These are phyloP conservation scores for Tenrec ecaudatus DNA, from an alignment of 2,113 vertebrate genomes.

Conservation along the genomic window DNA sequence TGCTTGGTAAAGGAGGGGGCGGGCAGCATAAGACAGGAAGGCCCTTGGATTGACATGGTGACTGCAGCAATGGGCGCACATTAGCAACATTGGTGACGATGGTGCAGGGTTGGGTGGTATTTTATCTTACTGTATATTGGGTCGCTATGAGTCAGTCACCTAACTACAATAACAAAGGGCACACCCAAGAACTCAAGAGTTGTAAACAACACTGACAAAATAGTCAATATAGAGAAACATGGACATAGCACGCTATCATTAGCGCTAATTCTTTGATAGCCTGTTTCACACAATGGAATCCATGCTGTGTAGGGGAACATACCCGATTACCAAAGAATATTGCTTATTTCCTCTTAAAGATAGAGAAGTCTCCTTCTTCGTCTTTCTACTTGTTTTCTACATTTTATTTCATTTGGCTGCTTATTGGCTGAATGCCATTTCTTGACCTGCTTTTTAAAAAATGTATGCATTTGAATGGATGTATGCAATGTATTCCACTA, in stretches of 20 bases:
- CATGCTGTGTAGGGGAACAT: neutral
- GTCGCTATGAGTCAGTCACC: neutral
- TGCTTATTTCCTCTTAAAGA: neutral
- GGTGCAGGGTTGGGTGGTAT: too few relatives aligned
- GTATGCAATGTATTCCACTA: conserved; percentile 33
- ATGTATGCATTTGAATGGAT: conserved; percentile 2
- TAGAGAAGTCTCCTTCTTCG: neutral
- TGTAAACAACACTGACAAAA: neutral
- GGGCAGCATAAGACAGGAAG: too few relatives aligned
- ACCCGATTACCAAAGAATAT: neutral
- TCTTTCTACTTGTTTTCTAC: too few relatives aligned
- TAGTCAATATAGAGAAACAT: conserved; percentile 30
- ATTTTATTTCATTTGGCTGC: neutral
- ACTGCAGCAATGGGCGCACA: too few relatives aligned
- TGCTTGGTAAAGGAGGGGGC: too few relatives aligned
- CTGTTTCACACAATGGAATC: conserved; percentile 45
- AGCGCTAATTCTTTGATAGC: neutral
- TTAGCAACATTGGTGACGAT: too few relatives aligned
- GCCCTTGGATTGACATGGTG: too few relatives aligned
- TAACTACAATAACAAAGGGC: neutral
- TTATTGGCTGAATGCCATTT: conserved; percentile 5
- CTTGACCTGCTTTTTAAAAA: neutral
- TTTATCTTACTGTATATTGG: too few relatives aligned
- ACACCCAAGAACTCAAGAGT: neutral
- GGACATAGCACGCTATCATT: conserved; percentile 37